A percentile compares a stretch with the other conserved stretches of the same genome.
These are phyloP conservation scores for Trissolcus basalis DNA, from an alignment of 1,140 invertebrate species.

Conservation along the genomic window DNA sequence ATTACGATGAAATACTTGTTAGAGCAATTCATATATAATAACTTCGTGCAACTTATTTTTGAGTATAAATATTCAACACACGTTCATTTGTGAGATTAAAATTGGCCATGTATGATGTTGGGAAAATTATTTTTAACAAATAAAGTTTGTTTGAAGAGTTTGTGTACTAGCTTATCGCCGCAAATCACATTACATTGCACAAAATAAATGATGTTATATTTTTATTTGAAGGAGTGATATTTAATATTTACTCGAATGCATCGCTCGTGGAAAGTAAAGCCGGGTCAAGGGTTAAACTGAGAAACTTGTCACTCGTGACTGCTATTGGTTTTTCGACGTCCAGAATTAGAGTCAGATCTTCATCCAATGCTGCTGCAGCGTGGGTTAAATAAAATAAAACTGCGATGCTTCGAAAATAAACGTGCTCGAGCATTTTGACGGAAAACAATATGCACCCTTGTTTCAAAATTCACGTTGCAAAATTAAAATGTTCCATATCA, in stretches of 20 bases:
- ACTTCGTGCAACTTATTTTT: no score
- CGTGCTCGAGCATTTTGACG: not conserved
- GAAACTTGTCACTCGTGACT: conserved; percentile 78
- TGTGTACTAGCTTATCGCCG: no score
- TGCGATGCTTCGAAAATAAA: conserved; percentile 3
- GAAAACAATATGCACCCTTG: not conserved
- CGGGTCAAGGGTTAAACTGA: conserved; percentile 81
- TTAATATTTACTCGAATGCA: conserved; percentile 74
- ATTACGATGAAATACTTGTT: no score
- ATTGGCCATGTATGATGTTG: no score
- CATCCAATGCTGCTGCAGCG: conserved; percentile 26
- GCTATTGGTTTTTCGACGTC: conserved; percentile 74
- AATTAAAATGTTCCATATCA: conserved; percentile 19
- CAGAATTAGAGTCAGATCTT: conserved; percentile 65
- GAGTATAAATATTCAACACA: no score
- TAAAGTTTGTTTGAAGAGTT: no score
- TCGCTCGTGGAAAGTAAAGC: conserved; percentile 69
- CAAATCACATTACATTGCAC: no score
- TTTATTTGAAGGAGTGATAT: no score
- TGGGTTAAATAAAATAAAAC: conserved; percentile 33
- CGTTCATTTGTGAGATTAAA: no score
- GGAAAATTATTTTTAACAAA: no score
- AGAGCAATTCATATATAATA: no score
- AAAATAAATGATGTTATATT: conserved; percentile 4
- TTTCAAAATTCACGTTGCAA: not conserved